phyloP scores from a whole-genome alignment of 2,113 vertebrate species.

The cattle (Bos taurus) region DNA sequence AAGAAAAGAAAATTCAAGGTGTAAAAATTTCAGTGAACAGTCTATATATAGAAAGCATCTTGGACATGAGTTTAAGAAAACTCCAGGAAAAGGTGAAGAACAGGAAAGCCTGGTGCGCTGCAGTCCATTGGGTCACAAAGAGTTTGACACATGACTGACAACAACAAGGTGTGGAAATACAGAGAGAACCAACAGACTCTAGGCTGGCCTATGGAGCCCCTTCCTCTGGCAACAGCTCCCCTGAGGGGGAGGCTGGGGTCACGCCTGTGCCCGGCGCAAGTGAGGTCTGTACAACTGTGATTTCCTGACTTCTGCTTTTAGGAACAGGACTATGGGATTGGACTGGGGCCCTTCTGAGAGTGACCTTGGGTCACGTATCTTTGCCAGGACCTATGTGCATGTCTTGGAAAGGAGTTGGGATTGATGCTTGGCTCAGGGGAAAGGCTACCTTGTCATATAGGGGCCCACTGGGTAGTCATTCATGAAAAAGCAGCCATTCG shows the following conservation, averaged over 20 bases:
- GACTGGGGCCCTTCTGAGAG: neutral
- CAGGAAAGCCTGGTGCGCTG: neutral
- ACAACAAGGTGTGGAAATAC: neutral
- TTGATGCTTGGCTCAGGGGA: neutral
- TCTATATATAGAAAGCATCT: neutral
- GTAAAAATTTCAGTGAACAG: neutral
- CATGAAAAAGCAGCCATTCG: neutral
- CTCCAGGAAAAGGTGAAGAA: neutral
- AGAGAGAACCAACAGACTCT: neutral
- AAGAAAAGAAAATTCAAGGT: neutral
- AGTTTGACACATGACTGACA: neutral
- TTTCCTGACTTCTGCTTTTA: neutral
- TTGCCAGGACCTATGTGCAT: neutral
- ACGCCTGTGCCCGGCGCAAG: rapidly evolving
- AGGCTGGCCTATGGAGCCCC: neutral
- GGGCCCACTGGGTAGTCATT: neutral
- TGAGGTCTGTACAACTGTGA: neutral
- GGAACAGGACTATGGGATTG: neutral
- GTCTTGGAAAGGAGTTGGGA: neutral
- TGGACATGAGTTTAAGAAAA: neutral
- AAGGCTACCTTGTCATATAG: neutral
- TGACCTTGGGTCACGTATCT: neutral
- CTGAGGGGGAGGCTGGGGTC: rapidly evolving
- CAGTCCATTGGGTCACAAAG: neutral
- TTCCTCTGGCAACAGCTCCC: neutral